Conservation (phyloP, 2,888 invertebrate genomes). For the Leucophora obtusa region DNA sequence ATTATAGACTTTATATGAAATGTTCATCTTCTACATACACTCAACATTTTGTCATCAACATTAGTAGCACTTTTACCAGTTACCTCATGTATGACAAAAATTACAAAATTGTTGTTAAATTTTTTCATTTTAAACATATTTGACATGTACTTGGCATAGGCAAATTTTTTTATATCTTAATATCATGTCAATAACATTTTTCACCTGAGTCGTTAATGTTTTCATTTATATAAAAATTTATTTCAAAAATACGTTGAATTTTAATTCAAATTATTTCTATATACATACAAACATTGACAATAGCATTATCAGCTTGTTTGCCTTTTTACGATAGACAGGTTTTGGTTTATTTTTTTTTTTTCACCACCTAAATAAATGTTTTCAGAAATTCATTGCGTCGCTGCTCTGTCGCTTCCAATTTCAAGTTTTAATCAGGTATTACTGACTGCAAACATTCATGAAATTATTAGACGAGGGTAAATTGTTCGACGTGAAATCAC, state of each 20-base stretch:
- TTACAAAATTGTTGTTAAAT: neutral
- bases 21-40: neutral
- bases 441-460: neutral
- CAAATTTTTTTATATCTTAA: conserved; percentile 6
- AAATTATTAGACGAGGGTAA: conserved; percentile 26
- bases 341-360: neutral
- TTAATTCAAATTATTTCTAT: neutral
- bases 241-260: conserved; percentile 6
- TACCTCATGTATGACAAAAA: neutral
- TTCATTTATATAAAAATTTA: neutral
- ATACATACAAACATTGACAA: neutral
- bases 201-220: conserved; percentile 27
- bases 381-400: neutral
- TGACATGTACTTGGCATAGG: conserved; percentile 19
- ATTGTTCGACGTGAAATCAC: conserved; percentile 36
- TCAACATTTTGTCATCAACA: neutral
- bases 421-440: conserved; percentile 13
- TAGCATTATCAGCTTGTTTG: conserved; percentile 2
- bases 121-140: conserved; percentile 19
- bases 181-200: conserved; percentile 42
- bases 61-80: neutral
- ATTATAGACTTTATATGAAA: conserved; percentile 29
- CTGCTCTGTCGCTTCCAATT: neutral
- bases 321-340: conserved; percentile 8
- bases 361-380: neutral